phyloP scores from a whole-genome alignment of 2,797 vertebrate genomes.

The Acomys russatus region DNA sequence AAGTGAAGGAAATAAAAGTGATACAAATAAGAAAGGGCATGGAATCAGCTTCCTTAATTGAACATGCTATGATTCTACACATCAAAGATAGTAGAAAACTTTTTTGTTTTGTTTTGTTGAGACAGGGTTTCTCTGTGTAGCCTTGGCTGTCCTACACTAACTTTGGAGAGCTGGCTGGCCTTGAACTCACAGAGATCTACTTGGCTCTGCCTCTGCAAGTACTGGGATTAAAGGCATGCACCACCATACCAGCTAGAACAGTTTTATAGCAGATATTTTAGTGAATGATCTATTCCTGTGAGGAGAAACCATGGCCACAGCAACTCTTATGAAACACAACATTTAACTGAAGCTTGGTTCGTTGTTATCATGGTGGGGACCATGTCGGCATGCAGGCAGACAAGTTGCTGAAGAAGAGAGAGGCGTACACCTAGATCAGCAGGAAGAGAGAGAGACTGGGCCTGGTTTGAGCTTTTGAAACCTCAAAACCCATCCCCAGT shows the following conservation, averaged over 20 bases:
- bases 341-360: neutral
- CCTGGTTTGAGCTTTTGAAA: neutral
- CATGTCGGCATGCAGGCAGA: neutral
- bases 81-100: neutral
- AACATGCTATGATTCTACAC: neutral
- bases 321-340: neutral
- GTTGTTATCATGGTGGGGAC: neutral
- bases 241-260: neutral
- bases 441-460: neutral
- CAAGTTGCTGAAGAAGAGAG: neutral
- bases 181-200: no score
- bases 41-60: neutral
- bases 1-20: neutral
- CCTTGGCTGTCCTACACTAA: no score
- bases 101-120: no score
- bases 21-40: neutral
- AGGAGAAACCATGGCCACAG: neutral
- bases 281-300: neutral
- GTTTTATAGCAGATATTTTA: neutral
- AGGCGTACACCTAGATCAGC: no score
- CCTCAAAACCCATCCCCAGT: neutral
- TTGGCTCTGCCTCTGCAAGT: no score
- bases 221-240: no score
- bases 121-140: no score
- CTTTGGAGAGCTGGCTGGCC: no score